Evolutionary conservation across 2,113 vertebrate species (phyloP).

Genomic region (Oryzias woworae): DNA sequence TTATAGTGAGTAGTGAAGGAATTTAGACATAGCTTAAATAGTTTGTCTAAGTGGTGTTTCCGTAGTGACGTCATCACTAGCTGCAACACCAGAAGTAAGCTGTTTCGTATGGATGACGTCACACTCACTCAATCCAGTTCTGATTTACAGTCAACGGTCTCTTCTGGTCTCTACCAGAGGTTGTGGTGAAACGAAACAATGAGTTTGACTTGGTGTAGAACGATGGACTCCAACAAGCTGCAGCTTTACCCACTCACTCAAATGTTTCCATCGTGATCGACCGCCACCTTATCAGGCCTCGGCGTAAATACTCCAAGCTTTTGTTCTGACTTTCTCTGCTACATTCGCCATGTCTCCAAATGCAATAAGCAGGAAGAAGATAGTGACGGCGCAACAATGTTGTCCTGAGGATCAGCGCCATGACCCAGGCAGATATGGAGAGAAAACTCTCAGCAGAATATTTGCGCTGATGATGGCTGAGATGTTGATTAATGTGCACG

Average conservation of each 20-base stretch:
- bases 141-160: no score
- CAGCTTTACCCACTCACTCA: conserved; percentile 56
- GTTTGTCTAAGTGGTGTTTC: no score
- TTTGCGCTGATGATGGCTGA: conserved; percentile 62
- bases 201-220: conserved; percentile 48
- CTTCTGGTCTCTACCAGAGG: no score
- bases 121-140: no score
- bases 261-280: conserved; percentile 68
- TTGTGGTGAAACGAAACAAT: not conserved
- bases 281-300: conserved; percentile 60
- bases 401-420: conserved; percentile 52
- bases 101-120: no score
- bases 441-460: conserved; percentile 52
- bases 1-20: no score
- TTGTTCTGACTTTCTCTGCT: conserved; percentile 64
- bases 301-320: conserved; percentile 62
- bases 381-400: conserved; percentile 49
- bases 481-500: conserved; percentile 74
- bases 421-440: conserved; percentile 38
- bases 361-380: conserved; percentile 65
- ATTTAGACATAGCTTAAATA: no score
- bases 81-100: no score
- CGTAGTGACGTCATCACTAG: no score
- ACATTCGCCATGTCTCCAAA: conserved; percentile 50
- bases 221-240: conserved; percentile 67